These are phyloP conservation scores for Physeter macrocephalus DNA, from an alignment of 2,113 vertebrate genomes.

Conservation along the genomic window DNA sequence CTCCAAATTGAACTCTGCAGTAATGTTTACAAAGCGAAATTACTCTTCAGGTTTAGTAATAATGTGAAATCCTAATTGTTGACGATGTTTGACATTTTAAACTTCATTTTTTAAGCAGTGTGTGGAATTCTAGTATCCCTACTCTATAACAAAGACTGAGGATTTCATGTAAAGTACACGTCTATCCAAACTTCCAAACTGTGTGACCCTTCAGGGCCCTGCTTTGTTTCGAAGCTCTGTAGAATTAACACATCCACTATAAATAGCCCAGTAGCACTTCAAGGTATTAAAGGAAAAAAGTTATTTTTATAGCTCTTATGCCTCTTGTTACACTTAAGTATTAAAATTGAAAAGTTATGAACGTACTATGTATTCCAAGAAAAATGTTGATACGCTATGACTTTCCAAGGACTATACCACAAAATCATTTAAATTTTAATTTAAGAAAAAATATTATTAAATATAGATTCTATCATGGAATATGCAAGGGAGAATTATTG, in stretches of 20 bases:
- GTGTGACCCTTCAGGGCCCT: neutral
- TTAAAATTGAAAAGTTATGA: conserved; percentile 38
- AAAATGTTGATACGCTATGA: neutral
- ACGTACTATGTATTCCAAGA: neutral
- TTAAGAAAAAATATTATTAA: neutral
- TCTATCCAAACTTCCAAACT: conserved; percentile 12
- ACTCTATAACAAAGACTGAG: neutral
- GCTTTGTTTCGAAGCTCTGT: neutral
- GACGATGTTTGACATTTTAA: neutral
- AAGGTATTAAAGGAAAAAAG: conserved; percentile 8
- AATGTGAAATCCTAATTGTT: neutral
- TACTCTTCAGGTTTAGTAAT: neutral
- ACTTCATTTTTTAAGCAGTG: neutral
- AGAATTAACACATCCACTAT: conserved; percentile 2
- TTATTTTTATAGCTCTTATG: conserved; percentile 45
- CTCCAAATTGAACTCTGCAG: conserved; percentile 7
- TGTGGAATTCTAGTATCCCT: neutral
- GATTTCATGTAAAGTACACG: neutral
- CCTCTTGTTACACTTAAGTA: conserved; percentile 28
- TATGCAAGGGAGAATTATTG: neutral
- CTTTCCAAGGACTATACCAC: conserved; percentile 31
- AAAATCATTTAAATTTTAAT: conserved; percentile 44
- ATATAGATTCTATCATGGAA: neutral
- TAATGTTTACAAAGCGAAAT: neutral
- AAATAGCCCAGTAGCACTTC: conserved; percentile 19